Conservation (phyloP, 1,140 invertebrate genomes). For the Macrotrachela quadricornifera region DNA sequence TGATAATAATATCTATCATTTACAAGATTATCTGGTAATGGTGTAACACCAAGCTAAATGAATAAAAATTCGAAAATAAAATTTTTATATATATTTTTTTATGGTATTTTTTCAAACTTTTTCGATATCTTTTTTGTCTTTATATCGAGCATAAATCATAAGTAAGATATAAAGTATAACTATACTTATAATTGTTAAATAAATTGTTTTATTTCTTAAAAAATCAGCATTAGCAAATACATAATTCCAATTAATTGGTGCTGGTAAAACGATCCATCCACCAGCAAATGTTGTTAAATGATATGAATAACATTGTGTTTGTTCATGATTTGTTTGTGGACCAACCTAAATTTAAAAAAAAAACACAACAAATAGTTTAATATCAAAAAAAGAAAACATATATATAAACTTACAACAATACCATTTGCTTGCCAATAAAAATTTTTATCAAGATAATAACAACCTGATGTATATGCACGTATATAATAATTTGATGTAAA, state of each 20-base stretch:
- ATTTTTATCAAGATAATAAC: slow-evolving; percentile 10
- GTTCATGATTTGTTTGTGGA: slow-evolving; percentile 8
- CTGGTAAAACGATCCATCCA: slow-evolving; percentile 34
- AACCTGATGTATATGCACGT: slow-evolving; percentile 8
- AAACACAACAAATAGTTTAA: no score
- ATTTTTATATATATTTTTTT: no score
- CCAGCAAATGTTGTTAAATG: slow-evolving; percentile 37
- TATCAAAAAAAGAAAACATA: no score
- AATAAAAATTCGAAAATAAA: slow-evolving; percentile 3
- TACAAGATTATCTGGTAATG: slow-evolving; percentile 27
- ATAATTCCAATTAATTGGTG: slow-evolving; percentile 37
- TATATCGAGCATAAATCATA: slow-evolving; percentile 31
- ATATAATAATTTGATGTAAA: slow-evolving; percentile 12
- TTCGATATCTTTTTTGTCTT: slow-evolving; percentile 33
- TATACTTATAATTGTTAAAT: slow-evolving; percentile 32
- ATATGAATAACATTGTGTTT: slow-evolving; percentile 32
- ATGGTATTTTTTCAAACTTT: slow-evolving; percentile 20
- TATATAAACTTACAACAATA: slow-evolving; percentile 12
- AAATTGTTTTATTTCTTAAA: slow-evolving; percentile 25
- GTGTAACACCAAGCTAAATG: slow-evolving; percentile 22
- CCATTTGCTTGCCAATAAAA: slow-evolving; percentile 13
- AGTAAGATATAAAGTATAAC: slow-evolving; percentile 29
- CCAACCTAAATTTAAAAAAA: slow-evolving; percentile 15
- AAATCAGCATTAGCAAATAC: slow-evolving; percentile 31
- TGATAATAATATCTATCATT: slow-evolving; percentile 27